Conservation (phyloP, 2,888 invertebrate genomes). For the Schizaphis graminum region DNA sequence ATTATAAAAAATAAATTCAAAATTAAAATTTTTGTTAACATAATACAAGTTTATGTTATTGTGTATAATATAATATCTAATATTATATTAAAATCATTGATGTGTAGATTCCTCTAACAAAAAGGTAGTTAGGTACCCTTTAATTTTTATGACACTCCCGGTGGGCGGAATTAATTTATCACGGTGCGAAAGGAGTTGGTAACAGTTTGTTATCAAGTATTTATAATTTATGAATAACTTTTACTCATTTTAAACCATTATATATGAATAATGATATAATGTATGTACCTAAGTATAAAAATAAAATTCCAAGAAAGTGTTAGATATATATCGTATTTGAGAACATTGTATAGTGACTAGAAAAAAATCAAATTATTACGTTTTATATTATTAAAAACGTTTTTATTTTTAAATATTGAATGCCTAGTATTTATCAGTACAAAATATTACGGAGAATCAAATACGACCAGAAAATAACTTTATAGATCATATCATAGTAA, state of each 20-base stretch:
- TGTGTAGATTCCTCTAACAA: not conserved
- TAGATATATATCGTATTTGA: not conserved
- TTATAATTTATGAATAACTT: constrained; percentile 28
- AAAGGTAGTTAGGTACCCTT: not conserved
- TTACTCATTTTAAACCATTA: constrained; percentile 10
- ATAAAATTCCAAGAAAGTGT: not conserved
- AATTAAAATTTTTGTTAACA: not conserved
- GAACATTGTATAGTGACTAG: not conserved
- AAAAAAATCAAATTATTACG: not conserved
- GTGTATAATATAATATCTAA: not conserved
- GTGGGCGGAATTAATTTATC: constrained; percentile 29
- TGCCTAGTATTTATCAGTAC: not conserved
- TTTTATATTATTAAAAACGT: not conserved
- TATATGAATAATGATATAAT: not conserved
- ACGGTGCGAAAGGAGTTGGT: not conserved
- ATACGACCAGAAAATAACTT: not conserved
- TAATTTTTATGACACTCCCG: constrained; percentile 8
- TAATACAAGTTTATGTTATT: not conserved
- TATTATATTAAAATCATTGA: constrained; percentile 15
- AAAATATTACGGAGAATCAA: not conserved
- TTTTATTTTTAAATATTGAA: not conserved
- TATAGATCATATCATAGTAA: not conserved
- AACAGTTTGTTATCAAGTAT: constrained; percentile 37
- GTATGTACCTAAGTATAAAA: not conserved
- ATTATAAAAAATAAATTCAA: not conserved